These are phyloP conservation scores for Pempheris klunzingeri DNA, from an alignment of 2,797 vertebrate species.

Conservation along the genomic window DNA sequence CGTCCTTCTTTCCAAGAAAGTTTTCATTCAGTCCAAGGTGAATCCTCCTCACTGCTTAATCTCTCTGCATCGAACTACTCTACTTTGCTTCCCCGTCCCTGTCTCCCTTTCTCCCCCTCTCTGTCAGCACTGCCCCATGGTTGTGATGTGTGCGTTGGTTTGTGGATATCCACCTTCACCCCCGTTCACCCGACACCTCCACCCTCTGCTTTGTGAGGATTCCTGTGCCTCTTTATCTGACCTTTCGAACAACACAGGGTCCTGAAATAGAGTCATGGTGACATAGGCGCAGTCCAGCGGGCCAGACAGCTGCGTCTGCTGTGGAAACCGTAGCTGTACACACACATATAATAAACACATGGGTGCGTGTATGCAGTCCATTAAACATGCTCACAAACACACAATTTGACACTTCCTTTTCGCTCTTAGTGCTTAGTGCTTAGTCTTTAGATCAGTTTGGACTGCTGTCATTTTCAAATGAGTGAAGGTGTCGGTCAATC, in stretches of 20 bases:
- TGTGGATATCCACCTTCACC: constrained; percentile 62
- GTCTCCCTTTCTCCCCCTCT: constrained; percentile 38
- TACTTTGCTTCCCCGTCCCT: constrained; percentile 28
- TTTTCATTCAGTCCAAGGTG: constrained; percentile 35
- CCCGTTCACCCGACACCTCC: constrained; percentile 62
- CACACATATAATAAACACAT: constrained; percentile 34
- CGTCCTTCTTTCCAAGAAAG: not conserved
- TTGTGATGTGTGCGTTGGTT: constrained; percentile 52
- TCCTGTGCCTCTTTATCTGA: constrained; percentile 84
- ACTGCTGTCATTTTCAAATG: not conserved
- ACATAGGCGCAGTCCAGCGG: constrained; percentile 71
- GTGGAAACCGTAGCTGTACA: constrained; percentile 78
- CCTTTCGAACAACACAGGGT: constrained; percentile 84
- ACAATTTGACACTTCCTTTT: not conserved
- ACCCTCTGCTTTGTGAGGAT: constrained; percentile 70
- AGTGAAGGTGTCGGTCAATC: not conserved
- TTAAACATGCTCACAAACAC: constrained; percentile 21
- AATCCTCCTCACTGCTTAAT: constrained; percentile 11
- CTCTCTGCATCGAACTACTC: constrained; percentile 18
- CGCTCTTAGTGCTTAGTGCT: not conserved
- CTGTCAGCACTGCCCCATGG: constrained; percentile 38
- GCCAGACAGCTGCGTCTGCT: constrained; percentile 85
- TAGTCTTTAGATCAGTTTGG: not conserved
- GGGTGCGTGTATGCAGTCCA: constrained; percentile 11
- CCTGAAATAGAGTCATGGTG: constrained; percentile 84